phyloP scores from a whole-genome alignment of 2,113 vertebrate species.

The Morphnarchus princeps region DNA sequence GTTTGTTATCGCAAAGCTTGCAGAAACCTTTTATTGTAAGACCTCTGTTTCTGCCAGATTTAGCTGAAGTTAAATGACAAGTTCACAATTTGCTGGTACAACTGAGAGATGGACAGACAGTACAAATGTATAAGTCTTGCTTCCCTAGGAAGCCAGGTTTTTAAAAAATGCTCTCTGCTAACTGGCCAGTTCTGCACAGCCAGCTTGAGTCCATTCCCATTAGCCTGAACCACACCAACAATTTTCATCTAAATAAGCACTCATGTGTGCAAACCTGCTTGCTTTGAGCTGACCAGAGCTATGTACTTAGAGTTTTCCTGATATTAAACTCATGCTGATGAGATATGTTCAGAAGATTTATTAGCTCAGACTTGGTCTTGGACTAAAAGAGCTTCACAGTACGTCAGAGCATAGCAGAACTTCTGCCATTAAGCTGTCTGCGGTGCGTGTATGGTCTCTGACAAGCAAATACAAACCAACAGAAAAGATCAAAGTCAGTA shows the following conservation, averaged over 20 bases:
- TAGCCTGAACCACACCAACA: background rate
- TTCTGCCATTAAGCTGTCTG: background rate
- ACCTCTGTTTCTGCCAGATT: background rate
- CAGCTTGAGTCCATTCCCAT: background rate
- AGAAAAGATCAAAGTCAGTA: background rate
- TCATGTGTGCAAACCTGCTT: background rate
- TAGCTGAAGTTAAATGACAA: background rate
- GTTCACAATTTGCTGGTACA: background rate
- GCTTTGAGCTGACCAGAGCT: background rate
- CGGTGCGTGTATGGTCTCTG: fast-evolving
- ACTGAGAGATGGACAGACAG: background rate
- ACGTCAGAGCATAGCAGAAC: background rate
- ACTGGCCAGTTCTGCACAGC: background rate
- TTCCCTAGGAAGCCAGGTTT: background rate
- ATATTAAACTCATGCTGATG: background rate
- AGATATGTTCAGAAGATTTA: background rate
- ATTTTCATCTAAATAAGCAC: background rate
- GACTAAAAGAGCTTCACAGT: background rate
- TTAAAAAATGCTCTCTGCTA: background rate
- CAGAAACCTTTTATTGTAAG: background rate
- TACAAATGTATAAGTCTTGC: background rate
- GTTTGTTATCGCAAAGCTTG: background rate
- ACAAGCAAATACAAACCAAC: background rate
- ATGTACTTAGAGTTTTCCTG: background rate
- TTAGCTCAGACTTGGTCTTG: background rate